Evolutionary conservation across 2,113 vertebrate genomes (phyloP).

Genomic region (Tympanuchus pallidicinctus): DNA sequence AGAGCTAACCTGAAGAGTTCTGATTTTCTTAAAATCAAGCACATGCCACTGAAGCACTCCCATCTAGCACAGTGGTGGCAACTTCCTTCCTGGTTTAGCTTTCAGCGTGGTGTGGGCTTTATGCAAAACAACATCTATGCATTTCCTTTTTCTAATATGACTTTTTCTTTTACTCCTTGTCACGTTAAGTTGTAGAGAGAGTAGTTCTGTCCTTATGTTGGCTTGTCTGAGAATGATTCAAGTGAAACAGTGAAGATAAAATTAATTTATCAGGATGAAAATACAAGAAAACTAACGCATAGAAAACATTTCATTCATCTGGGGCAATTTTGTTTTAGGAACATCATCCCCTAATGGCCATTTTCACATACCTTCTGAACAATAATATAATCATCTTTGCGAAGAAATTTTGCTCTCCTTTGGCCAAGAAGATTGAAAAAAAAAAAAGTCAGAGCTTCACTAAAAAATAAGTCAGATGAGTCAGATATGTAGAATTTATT

Average conservation of each 20-base stretch:
- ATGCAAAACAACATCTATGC: conserved; percentile 29
- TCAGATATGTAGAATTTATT: not conserved
- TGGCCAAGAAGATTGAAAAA: not conserved
- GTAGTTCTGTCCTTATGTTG: not conserved
- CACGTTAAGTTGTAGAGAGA: not conserved
- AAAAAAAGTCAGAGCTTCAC: not conserved
- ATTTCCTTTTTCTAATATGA: conserved; percentile 71
- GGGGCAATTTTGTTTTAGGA: conserved; percentile 34
- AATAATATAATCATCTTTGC: not conserved
- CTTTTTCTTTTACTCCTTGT: not conserved
- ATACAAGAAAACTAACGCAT: not conserved
- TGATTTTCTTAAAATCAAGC: conserved; percentile 80
- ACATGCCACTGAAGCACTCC: conserved; percentile 60
- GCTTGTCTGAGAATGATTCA: not conserved
- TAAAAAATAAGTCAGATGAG: conserved; percentile 34
- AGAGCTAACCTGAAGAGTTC: conserved; percentile 80
- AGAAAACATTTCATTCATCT: conserved; percentile 9
- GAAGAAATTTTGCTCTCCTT: not conserved
- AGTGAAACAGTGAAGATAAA: not conserved
- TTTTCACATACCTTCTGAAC: conserved; percentile 7
- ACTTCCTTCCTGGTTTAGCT: conserved; percentile 69
- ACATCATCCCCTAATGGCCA: not conserved
- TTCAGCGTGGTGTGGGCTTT: conserved; percentile 21
- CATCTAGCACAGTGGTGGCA: not conserved
- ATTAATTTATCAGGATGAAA: not conserved